These are phyloP conservation scores for Linnaemya tessellans DNA, from an alignment of 2,888 invertebrate species.

Conservation along the genomic window DNA sequence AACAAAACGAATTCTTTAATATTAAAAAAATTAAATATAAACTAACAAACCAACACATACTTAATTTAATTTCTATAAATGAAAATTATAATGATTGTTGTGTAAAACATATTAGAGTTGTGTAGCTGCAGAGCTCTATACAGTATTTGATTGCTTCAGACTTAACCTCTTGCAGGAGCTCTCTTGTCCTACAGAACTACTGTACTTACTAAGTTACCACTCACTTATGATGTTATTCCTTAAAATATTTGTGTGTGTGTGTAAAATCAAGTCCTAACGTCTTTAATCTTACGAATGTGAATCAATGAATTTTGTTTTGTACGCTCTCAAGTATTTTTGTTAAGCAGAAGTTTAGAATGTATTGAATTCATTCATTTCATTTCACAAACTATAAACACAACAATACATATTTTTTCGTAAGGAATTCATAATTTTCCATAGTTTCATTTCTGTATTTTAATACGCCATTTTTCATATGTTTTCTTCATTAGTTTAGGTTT, in stretches of 20 bases:
- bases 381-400: not conserved
- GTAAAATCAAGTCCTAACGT: not conserved
- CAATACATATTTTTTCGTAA: not conserved
- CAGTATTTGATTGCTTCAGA: not conserved
- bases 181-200: not conserved
- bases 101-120: slow-evolving; percentile 13
- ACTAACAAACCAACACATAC: not conserved
- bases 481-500: slow-evolving; percentile 17
- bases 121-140: not conserved
- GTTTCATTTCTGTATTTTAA: slow-evolving; percentile 10
- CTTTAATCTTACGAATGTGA: slow-evolving; percentile 4
- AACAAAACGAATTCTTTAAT: slow-evolving; percentile 67
- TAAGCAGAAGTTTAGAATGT: not conserved
- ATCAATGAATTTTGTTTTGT: slow-evolving; percentile 62
- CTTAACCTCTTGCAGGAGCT: not conserved
- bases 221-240: slow-evolving; percentile 14
- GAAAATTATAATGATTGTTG: slow-evolving; percentile 23
- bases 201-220: not conserved
- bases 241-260: not conserved
- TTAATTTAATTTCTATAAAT: not conserved
- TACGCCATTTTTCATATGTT: not conserved
- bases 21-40: slow-evolving; percentile 40
- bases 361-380: slow-evolving; percentile 11
- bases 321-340: not conserved
- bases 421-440: not conserved